These are phyloP conservation scores for Lithophane socia DNA, from an alignment of 2,888 invertebrate genomes.

Conservation along the genomic window DNA sequence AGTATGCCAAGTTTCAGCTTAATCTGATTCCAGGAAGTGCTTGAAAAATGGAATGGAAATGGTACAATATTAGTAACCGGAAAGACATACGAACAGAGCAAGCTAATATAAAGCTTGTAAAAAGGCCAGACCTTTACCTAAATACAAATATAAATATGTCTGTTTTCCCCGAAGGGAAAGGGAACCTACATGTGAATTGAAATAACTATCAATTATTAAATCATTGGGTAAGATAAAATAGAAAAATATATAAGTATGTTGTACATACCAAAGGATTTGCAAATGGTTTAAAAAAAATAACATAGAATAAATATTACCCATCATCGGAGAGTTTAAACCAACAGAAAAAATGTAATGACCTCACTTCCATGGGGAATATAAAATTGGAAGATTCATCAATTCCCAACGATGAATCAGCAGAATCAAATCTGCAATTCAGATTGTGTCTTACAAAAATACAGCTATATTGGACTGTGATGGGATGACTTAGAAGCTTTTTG, in stretches of 20 bases:
- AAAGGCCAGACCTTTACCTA: not conserved
- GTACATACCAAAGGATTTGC: not conserved
- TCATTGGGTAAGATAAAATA: not conserved
- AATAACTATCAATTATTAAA: not conserved
- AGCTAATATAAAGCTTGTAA: too few relatives aligned
- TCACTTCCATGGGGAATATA: constrained; percentile 13
- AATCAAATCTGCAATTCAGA: constrained; percentile 49
- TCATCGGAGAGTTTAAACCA: constrained; percentile 4
- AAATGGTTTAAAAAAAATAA: not conserved
- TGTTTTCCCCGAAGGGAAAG: not conserved
- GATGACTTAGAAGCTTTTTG: constrained; percentile 4
- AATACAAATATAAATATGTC: not conserved
- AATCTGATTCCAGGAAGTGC: too few relatives aligned
- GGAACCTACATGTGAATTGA: not conserved
- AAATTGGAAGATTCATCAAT: constrained; percentile 29
- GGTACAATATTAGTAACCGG: too few relatives aligned
- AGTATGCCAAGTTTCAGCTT: too few relatives aligned
- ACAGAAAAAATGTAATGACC: not conserved
- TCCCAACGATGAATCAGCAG: constrained; percentile 14
- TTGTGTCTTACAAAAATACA: constrained; percentile 18
- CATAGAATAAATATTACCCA: not conserved
- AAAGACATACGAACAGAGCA: too few relatives aligned
- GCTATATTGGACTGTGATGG: not conserved
- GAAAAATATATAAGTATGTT: not conserved
- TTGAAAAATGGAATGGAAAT: too few relatives aligned